These are phyloP conservation scores for Neotoxoptera formosana DNA, from an alignment of 1,140 invertebrate species.

Conservation along the genomic window DNA sequence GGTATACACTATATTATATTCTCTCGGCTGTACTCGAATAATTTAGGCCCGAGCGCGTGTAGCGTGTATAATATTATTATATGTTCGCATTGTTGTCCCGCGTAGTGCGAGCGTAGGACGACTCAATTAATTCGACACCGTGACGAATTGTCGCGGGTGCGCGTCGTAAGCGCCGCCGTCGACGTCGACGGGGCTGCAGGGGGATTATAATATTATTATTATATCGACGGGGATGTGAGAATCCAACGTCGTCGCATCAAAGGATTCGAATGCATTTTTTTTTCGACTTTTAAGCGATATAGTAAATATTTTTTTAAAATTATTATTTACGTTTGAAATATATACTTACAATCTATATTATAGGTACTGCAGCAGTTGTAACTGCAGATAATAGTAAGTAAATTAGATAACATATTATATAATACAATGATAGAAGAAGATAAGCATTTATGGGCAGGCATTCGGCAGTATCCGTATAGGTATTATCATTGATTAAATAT, in stretches of 20 bases:
- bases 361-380: no score
- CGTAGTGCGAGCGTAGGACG: not conserved
- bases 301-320: no score
- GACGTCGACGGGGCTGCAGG: not conserved
- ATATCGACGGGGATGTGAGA: not conserved
- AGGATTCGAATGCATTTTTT: not conserved
- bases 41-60: not conserved
- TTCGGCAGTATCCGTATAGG: no score
- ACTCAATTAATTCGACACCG: conserved; percentile 45
- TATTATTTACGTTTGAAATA: no score
- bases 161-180: not conserved
- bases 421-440: no score
- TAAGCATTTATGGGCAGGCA: no score
- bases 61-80: not conserved
- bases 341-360: no score
- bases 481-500: no score
- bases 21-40: not conserved
- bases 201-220: not conserved
- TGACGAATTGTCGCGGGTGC: conserved; percentile 33
- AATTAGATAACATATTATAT: no score
- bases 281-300: not conserved
- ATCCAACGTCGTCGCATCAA: not conserved
- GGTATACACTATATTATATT: no score
- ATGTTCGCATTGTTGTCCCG: not conserved
- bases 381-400: no score